Evolutionary conservation across 2,113 vertebrate species (phyloP), one percentile per base, ranked within the genome.

Genomic region (Nyctereutes procyonoides): DNA sequence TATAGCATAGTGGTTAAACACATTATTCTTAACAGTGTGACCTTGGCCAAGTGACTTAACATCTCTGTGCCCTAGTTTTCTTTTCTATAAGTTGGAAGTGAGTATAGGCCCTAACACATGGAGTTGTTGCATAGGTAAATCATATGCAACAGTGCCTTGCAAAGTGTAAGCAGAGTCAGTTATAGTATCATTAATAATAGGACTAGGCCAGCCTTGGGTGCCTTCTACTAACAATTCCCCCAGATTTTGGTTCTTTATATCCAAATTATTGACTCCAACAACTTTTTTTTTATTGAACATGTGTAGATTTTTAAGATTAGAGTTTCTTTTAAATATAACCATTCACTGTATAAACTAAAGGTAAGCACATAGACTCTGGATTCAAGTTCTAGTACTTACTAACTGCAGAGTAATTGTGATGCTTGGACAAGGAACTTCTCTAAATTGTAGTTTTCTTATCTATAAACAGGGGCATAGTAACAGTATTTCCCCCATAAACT

Each of bases 331-430:
- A 73, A 48, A 77, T 76, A 38, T 69, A 77, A 69, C 14, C 51
- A 26, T 73, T 95, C 24, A 38, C 24, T 76, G 30, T 65, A 73
- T 10, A 83, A 38, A 92, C 19, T 51, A 71, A 86, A 48, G 26
- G 77, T 83, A 83, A 65, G 16, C 5, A 79, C n/a, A 67, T 56
- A 53, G 55, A 26, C 24, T 94, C n/a, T 94, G 30, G 53, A 65
- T 67, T 63, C 69, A 77, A 83, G 16, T 83, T 56, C 48, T 13
- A 85, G 15, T 28, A 12, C 13, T 55, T 71, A 89, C 20, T 88
- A 83, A 88, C 82, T 87, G 82, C 13, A 88, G 77, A 65, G 63
- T 95, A 93, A 90, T 80, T 89, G 35, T 89, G 81, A 22, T 55
- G 24, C 43, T 81, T 81, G 56, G 48, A 48, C 16, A 87, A 91